phyloP scores from a whole-genome alignment of 2,797 vertebrate genomes.

The Ficedula albicollis region DNA sequence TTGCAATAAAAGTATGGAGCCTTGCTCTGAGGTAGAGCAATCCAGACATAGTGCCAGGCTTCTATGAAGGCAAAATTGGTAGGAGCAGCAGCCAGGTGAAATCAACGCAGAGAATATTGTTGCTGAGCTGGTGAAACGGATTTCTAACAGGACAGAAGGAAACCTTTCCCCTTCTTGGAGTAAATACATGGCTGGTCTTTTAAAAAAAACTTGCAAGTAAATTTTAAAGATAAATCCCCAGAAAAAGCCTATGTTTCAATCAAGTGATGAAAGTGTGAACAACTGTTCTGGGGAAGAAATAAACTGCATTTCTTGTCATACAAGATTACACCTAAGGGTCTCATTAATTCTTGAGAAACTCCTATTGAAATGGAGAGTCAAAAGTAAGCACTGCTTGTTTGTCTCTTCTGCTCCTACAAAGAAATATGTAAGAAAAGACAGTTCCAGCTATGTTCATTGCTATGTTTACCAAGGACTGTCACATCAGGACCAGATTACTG shows the following conservation, averaged over 20 bases:
- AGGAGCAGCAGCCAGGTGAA: not conserved
- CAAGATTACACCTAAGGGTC: not conserved
- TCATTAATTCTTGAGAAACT: not conserved
- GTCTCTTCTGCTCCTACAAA: not conserved
- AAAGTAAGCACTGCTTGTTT: not conserved
- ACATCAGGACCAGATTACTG: not conserved
- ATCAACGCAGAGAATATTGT: not conserved
- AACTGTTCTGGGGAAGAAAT: not conserved
- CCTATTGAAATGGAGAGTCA: not conserved
- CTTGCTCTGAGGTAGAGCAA: not conserved
- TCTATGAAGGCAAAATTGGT: not conserved
- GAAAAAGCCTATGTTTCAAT: not conserved
- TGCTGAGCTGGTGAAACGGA: not conserved
- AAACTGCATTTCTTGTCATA: not conserved
- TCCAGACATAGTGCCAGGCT: not conserved
- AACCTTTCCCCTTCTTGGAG: not conserved
- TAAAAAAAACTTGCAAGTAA: not conserved
- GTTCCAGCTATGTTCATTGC: not conserved
- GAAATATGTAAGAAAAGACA: not conserved
- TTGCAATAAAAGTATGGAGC: not conserved
- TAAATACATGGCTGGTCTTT: not conserved
- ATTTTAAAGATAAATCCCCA: not conserved
- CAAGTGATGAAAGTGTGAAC: not conserved
- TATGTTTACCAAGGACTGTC: not conserved
- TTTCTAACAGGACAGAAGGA: not conserved